Evolutionary conservation across 2,797 vertebrate species (phyloP).

Genomic region (Leucoraja ocellata): DNA sequence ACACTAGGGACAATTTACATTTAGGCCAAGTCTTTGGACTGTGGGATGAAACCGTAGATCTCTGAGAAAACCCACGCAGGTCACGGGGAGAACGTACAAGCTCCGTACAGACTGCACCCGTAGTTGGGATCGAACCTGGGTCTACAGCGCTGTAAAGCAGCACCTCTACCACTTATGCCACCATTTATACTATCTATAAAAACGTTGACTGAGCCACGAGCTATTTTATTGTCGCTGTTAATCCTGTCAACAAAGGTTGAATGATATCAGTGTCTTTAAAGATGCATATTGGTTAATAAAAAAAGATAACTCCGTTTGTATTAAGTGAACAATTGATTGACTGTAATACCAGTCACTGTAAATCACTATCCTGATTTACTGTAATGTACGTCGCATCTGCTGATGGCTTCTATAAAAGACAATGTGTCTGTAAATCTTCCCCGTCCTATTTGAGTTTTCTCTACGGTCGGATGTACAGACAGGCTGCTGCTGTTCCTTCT

Average conservation of each 20-base stretch:
- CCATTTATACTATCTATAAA: no score
- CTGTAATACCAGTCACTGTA: background rate
- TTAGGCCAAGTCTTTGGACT: no score
- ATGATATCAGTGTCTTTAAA: slow-evolving; percentile 6
- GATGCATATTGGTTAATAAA: background rate
- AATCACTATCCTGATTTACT: background rate
- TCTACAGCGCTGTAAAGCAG: no score
- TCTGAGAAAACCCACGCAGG: no score
- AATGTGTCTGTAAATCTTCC: background rate
- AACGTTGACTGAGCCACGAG: background rate
- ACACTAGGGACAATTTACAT: no score
- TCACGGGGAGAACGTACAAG: no score
- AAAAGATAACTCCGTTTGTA: background rate
- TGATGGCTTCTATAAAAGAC: background rate
- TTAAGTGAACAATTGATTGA: background rate
- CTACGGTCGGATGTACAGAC: background rate
- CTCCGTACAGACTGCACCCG: no score
- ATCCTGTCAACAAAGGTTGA: background rate
- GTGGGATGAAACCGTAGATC: no score
- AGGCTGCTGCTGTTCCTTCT: background rate
- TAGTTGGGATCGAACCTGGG: no score
- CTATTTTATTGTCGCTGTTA: background rate
- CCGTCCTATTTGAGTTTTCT: background rate
- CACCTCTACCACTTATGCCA: no score
- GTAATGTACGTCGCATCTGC: background rate